Evolutionary conservation across 2,888 invertebrate genomes (phyloP), one percentile per base, ranked within the genome.

Genomic region (Scaeva pyrastri): DNA sequence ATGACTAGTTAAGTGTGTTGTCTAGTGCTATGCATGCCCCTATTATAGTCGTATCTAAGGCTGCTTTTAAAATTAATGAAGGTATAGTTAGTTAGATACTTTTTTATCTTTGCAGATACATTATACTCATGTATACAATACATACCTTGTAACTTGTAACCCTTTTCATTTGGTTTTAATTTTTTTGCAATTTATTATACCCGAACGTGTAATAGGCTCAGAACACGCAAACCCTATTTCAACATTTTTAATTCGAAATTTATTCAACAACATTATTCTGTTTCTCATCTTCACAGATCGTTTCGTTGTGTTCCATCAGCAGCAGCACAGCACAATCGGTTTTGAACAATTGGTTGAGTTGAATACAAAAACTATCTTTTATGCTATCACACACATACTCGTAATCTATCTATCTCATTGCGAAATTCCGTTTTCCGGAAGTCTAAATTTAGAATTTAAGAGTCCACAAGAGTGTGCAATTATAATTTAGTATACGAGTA

Each of bases 341-440:
- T 68, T 26, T 31, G 12, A 52, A 52, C 43, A 64, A 64, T 64
- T 45, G 60, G 10, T 16, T 21, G 6, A 41, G 4, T 8, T 39
- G 14, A 60, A 60, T 21, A 50, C 2, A 21, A 21, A 60, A 60
- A 14, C 11, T 64, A 64, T 45, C 16, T 68, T 36, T 21, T 31
- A 31, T 21, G 10, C 21, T 41, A 45, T 45, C 45, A 64, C 19
- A 23, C 64, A 52, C 6, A 50, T 23, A n/a, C n/a, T n/a, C n/a
- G n/a, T 31, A 31, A 31, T 31, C 31, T 31, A 31, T 16, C 45
- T 19, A 70, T 39, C 60, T 41, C 36, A 41, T 8, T 21, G 8
- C 43, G 58, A 72, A 43, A 80, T 75, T 66, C 80, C 75, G 74
- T 76, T 85, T 73, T 85, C 68, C 81, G 81, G 81, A 85, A 81